Percentiles rank a stretch among this genome's conserved stretches.
Evolutionary conservation across 2,113 vertebrate genomes (phyloP).

Genomic region (Eira barbara): DNA sequence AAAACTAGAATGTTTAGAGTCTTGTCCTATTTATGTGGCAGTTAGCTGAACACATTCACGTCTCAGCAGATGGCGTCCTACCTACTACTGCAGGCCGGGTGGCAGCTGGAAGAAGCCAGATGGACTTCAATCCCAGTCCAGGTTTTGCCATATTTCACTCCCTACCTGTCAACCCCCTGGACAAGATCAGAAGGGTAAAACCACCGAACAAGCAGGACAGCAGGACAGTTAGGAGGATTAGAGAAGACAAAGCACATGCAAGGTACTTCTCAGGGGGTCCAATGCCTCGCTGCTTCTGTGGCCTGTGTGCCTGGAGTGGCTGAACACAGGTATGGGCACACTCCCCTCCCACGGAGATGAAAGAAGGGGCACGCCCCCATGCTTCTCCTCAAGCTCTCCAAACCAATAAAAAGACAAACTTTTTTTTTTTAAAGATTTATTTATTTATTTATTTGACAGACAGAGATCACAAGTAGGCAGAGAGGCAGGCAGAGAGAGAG

Average conservation of each 20-base stretch:
- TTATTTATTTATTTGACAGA: too few species aligned
- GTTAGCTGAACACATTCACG: neutral
- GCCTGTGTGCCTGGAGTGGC: too few species aligned
- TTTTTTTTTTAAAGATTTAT: too few species aligned
- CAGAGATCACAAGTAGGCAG: too few species aligned
- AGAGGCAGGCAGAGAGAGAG: too few species aligned
- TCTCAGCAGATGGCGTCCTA: neutral
- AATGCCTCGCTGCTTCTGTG: neutral
- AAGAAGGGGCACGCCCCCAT: neutral
- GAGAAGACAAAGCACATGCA: neutral
- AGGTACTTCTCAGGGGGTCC: neutral
- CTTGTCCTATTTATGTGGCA: fast-evolving
- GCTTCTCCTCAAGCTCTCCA: neutral
- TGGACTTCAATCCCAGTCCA: neutral
- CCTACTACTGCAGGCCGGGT: neutral
- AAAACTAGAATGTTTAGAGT: neutral
- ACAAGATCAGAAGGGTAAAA: neutral
- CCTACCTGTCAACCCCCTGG: neutral
- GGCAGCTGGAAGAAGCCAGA: neutral
- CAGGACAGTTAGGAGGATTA: neutral
- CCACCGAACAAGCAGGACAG: neutral
- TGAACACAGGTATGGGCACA: fast-evolving
- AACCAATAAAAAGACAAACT: neutral
- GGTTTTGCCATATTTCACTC: neutral
- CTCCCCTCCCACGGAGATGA: neutral